Evolutionary conservation across 2,797 vertebrate genomes (phyloP), one percentile per base, ranked within the genome.

Genomic region (Streptopelia turtur): DNA sequence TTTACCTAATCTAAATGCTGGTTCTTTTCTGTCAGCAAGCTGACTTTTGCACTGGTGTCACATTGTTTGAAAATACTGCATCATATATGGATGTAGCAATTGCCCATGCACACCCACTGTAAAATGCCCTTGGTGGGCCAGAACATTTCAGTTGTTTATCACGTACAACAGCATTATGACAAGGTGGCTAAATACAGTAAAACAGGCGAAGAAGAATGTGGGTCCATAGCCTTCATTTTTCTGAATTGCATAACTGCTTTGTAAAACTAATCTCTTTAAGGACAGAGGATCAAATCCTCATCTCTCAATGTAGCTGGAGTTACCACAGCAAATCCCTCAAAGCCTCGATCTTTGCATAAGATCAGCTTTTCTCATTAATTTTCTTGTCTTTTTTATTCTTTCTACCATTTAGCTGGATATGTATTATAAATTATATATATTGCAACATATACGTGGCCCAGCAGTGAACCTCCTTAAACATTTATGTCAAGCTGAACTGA

Each of bases 121-220:
- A 65, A 95, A 93, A 78, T 85, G 61, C 49, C 37, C 35, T 83
- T 65, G 31, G 61, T 68, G 53, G 50, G 47, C 45, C 43, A 3
- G 22, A 75, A 83, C 60, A 60, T 77, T 92, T 84, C 14, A 53
- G 68, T 74, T 95, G 53, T 93, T 96, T 92, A 87, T 95, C 87
- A 75, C 56, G 52, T 83, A 55, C 15, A 64, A 30, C 45, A 17
- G 3, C 0, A 1, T 50, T 93, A 75, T 74, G 90, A 91, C 82
- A 92, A 82, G 45, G 75, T 94, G 90, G 33, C 91, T 95, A 92
- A 94, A 92, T 92, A 81, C 57, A 92, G 91, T 95, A 87, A 92
- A 95, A 61, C 21, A 55, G 28, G 52, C 78, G 41, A 47, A 81
- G 74, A 88, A 75, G 37, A 89, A 92, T 80, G 60, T 61, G 60